phyloP scores from a whole-genome alignment of 2,797 vertebrate genomes.

The Sandelia bainsii region DNA sequence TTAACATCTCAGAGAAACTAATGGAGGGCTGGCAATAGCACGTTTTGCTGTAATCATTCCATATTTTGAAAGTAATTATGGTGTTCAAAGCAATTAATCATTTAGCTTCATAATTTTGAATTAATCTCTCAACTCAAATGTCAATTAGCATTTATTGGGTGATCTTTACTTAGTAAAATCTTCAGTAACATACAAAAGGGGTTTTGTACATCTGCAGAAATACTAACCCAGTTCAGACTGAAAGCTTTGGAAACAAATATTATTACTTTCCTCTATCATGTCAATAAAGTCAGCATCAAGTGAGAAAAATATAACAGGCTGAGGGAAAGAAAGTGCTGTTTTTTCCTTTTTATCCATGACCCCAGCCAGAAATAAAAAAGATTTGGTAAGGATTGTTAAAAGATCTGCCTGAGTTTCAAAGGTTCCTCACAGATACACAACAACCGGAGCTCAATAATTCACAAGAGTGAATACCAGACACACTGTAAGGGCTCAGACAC shows the following conservation, averaged over 20 bases:
- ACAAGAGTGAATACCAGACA: conserved; percentile 45
- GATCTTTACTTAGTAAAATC: neutral
- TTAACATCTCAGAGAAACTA: no score
- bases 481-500: conserved; percentile 35
- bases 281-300: neutral
- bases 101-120: no score
- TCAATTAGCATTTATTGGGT: no score
- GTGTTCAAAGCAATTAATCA: no score
- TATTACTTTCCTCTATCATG: neutral
- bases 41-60: no score
- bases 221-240: neutral
- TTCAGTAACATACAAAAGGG: neutral
- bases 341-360: neutral
- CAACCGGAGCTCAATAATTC: conserved; percentile 71
- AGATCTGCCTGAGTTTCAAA: conserved; percentile 40
- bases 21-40: no score
- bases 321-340: neutral
- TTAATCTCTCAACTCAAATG: no score
- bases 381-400: conserved; percentile 36
- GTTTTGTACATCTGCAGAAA: conserved; percentile 1
- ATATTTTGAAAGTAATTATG: no score
- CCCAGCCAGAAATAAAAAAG: conserved; percentile 21
- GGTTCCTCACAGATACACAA: conserved; percentile 38
- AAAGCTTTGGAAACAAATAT: neutral
- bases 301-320: neutral